These are phyloP conservation scores for Galeopterus variegatus DNA, from an alignment of 2,113 vertebrate species.

Conservation along the genomic window DNA sequence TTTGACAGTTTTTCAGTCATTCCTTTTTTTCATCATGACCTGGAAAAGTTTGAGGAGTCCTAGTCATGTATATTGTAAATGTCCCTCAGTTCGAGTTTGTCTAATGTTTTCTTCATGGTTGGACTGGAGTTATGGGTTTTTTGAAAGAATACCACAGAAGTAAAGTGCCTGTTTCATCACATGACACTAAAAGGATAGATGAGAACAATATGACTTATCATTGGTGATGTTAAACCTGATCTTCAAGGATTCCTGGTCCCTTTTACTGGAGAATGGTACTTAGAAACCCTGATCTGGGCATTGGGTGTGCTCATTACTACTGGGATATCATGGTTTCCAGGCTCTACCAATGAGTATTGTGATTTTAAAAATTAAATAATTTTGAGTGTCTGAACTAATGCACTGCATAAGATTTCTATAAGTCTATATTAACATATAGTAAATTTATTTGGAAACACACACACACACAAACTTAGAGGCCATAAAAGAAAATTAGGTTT, in stretches of 20 bases:
- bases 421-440: background rate
- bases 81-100: background rate
- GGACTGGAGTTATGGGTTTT: background rate
- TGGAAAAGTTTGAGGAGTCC: background rate
- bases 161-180: background rate
- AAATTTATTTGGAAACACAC: background rate
- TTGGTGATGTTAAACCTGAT: background rate
- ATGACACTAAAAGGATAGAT: constrained; percentile 5
- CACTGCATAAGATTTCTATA: background rate
- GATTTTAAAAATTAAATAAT: constrained; percentile 22
- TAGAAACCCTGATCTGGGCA: background rate
- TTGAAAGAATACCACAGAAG: constrained; percentile 15
- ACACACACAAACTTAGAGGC: background rate
- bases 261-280: constrained; percentile 30
- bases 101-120: background rate
- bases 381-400: background rate
- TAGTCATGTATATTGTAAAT: constrained; percentile 21
- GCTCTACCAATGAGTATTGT: background rate
- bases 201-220: constrained; percentile 27
- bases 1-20: background rate
- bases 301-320: background rate
- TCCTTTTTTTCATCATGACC: background rate
- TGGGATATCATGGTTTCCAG: background rate
- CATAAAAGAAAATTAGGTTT: constrained; percentile 1
- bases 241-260: background rate